These are phyloP conservation scores for Tolmerus cingulatus DNA, from an alignment of 2,888 invertebrate genomes.

Conservation along the genomic window DNA sequence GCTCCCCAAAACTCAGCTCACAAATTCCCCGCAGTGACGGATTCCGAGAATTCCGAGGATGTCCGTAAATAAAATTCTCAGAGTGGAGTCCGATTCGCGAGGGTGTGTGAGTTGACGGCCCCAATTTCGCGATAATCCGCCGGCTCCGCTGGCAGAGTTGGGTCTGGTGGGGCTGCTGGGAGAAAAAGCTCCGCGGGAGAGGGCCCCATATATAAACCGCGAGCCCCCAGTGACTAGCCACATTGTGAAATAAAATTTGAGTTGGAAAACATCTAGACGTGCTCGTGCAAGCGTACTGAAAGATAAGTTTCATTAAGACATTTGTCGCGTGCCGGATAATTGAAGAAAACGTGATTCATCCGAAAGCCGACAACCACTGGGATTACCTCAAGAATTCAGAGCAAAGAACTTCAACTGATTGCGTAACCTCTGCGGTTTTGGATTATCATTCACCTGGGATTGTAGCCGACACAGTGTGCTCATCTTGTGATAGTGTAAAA, in stretches of 20 bases:
- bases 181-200: conserved; percentile 14
- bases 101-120: background rate
- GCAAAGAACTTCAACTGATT: conserved; percentile 1
- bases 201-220: background rate
- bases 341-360: conserved; percentile 41
- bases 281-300: background rate
- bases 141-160: conserved; percentile 16
- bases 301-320: conserved; percentile 6
- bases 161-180: background rate
- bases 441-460: background rate
- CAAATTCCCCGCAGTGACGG: conserved; percentile 21
- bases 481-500: background rate
- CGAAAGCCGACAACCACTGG: background rate
- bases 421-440: background rate
- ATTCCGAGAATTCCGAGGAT: conserved; percentile 36
- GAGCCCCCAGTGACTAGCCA: background rate
- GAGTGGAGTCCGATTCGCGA: background rate
- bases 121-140: conserved; percentile 1
- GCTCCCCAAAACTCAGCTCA: background rate
- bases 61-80: conserved; percentile 13
- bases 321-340: conserved; percentile 45
- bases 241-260: conserved; percentile 29
- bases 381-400: conserved; percentile 42
- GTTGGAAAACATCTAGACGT: background rate
- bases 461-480: background rate